phyloP scores from a whole-genome alignment of 1,140 invertebrate species.

The Brachionus paranguensis region DNA sequence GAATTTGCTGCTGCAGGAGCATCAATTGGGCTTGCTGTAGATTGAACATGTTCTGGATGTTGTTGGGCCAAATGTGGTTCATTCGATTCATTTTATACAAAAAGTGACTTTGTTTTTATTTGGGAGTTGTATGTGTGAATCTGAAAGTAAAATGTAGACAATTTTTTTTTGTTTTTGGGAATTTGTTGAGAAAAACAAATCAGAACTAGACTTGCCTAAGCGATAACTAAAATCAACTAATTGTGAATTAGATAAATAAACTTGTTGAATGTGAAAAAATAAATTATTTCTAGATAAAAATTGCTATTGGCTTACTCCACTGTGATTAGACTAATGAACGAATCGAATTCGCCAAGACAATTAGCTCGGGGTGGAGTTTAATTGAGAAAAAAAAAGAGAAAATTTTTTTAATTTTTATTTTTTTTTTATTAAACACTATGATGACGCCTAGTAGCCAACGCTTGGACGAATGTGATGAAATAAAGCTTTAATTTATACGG shows the following conservation, averaged over 20 bases:
- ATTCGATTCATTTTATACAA: not conserved
- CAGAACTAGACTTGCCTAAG: not conserved
- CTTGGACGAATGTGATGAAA: not conserved
- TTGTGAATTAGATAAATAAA: conserved; percentile 33
- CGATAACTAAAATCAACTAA: conserved; percentile 11
- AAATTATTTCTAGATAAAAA: not conserved
- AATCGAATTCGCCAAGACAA: not conserved
- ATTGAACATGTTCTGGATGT: not conserved
- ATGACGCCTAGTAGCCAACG: not conserved
- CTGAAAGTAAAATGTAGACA: not conserved
- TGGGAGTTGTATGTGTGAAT: conserved; percentile 11
- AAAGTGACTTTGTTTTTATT: not conserved
- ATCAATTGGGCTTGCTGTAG: not conserved
- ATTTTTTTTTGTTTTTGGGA: not conserved
- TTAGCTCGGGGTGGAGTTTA: not conserved
- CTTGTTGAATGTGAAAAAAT: not conserved
- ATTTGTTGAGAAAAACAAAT: conserved; percentile 32
- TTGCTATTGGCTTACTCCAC: not conserved
- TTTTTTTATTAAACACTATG: too few species aligned
- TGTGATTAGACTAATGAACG: not conserved
- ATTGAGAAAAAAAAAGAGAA: not conserved
- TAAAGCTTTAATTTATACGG: not conserved
- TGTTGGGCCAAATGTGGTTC: conserved; percentile 14
- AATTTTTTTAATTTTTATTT: too few species aligned
- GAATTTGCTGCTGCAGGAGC: not conserved